These are phyloP conservation scores for Harpagus bidentatus DNA, from an alignment of 2,113 vertebrate genomes.

Conservation along the genomic window DNA sequence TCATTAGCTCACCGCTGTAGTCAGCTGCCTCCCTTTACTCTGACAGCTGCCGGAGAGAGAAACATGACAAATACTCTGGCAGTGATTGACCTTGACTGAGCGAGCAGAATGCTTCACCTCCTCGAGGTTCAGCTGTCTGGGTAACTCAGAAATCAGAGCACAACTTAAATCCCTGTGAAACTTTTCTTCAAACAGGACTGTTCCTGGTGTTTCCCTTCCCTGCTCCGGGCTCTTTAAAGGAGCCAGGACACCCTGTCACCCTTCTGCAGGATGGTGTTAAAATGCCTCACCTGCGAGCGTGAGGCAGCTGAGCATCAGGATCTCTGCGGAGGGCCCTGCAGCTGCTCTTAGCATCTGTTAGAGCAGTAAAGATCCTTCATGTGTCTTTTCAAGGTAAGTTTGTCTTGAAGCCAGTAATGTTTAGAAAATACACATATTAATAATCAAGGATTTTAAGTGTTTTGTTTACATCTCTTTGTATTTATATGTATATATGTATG, in stretches of 20 bases:
- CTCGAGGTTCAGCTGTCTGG: background rate
- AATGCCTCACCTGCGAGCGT: background rate
- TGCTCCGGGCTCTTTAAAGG: background rate
- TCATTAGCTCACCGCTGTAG: background rate
- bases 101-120: background rate
- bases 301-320: background rate
- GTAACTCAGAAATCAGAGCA: background rate
- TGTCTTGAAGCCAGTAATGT: background rate
- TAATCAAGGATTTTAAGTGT: background rate
- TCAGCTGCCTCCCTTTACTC: background rate
- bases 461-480: background rate
- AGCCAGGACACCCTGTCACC: background rate
- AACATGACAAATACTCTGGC: background rate
- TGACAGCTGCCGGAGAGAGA: background rate
- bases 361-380: background rate
- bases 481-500: background rate
- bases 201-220: background rate
- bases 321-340: background rate
- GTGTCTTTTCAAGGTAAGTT: background rate
- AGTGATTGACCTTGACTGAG: background rate
- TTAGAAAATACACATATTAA: background rate
- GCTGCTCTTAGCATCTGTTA: background rate
- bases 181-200: rapidly evolving
- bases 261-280: background rate
- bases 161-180: background rate